Conservation (phyloP, 2,113 vertebrate genomes). For the Aspidoscelis tigris region DNA sequence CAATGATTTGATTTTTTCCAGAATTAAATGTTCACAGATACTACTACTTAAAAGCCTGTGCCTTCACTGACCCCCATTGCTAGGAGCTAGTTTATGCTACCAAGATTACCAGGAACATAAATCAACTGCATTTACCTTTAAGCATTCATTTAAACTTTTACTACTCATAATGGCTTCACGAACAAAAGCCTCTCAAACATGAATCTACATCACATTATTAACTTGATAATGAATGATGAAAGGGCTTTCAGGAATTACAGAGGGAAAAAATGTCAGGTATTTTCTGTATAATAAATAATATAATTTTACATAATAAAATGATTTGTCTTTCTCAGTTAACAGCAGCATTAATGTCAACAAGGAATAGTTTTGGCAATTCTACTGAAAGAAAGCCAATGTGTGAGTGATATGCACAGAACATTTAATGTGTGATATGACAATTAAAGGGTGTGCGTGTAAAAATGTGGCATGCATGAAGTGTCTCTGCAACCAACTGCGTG, state of each 20-base stretch:
- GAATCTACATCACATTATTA: conserved; percentile 9
- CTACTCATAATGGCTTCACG: not conserved
- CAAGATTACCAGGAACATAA: conserved; percentile 19
- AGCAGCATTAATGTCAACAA: not conserved
- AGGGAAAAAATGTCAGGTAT: not conserved
- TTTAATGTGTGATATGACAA: not conserved
- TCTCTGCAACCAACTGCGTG: not conserved
- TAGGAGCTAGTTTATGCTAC: not conserved
- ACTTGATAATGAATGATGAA: conserved; percentile 14
- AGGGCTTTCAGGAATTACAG: not conserved
- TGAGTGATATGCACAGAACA: not conserved
- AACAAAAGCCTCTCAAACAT: conserved; percentile 13
- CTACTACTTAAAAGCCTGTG: conserved; percentile 5
- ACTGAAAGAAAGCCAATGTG: not conserved
- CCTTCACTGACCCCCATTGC: not conserved
- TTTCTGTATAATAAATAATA: not conserved
- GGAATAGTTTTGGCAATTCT: not conserved
- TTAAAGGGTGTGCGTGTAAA: not conserved
- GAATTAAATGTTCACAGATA: not conserved
- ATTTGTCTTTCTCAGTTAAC: not conserved
- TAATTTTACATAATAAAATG: not conserved
- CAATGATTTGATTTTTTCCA: not conserved
- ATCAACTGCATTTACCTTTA: conserved; percentile 2
- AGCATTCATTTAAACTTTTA: conserved; percentile 24
- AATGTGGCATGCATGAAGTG: not conserved